Evolutionary conservation across 1,140 invertebrate genomes (phyloP), one percentile per base, ranked within the genome.

Genomic region (Oncopodura yosiiana): DNA sequence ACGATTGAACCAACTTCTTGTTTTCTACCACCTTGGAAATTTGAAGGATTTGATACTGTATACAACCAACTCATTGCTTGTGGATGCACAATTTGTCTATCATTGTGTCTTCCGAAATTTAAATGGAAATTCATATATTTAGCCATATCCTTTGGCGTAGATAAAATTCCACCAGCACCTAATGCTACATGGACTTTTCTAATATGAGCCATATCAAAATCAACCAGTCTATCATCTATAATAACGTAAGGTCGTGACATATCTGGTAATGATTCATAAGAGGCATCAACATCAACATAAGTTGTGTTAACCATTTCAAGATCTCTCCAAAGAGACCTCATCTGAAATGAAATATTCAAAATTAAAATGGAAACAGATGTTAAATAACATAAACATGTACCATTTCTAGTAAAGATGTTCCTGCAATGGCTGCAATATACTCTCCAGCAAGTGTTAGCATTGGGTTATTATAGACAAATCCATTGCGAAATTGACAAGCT

Each of bases 81-180:
- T 16, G 6, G 26, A 49, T 49, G 11, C 6, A 41, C 38, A 21
- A 41, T 18, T 41, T 41, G 38, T 8, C 8, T 41, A 8, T 21
- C 38, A 16, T 18, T 16, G 19, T 9, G 5, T 46, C 8, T 46
- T 8, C 52, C 52, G 24, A 5, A 9, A 24, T 45, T 46, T 3
- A 54, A 14, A 30, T 54, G 52, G 18, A 54, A 54, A 4, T 46
- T 3, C 29, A 54, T 54, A 24, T 54, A 54, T 19, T 45, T 48
- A 14, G 27, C 32, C 24, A 54, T 46, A 38, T 54, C 52, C 1
- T 16, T 27, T 12, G 43, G 19, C n/a, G 42, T 34, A 21, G 42
- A 4, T n/a, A 54, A 21, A 1, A 44, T 18, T 26, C 43, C 52
- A 12, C 52, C 52, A 3, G 52, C 43, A 2, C 30, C 23, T 3